Evolutionary conservation across 2,888 invertebrate genomes (phyloP), one percentile per base, ranked within the genome.

Genomic region (Urechis unicinctus): DNA sequence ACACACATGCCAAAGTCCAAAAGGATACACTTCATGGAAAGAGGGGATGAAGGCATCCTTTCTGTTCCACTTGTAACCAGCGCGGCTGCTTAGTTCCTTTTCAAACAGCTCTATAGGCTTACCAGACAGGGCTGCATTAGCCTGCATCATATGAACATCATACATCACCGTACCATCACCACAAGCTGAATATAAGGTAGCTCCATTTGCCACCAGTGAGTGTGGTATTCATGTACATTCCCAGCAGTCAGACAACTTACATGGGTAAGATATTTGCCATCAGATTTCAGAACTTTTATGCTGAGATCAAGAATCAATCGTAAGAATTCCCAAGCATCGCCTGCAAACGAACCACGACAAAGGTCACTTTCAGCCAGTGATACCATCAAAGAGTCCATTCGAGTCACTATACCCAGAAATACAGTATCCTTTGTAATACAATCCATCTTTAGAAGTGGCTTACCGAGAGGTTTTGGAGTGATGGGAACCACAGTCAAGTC

Each of bases 401-500:
- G n/a, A n/a, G n/a, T n/a, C n/a, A n/a, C n/a, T n/a, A n/a, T n/a
- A n/a, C n/a, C n/a, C n/a, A n/a, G n/a, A n/a, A n/a, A n/a, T n/a
- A n/a, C n/a, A n/a, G n/a, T n/a, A n/a, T n/a, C n/a, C n/a, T n/a
- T n/a, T n/a, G n/a, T n/a, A n/a, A n/a, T n/a, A n/a, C n/a, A n/a
- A n/a, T n/a, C n/a, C n/a, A n/a, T n/a, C 36, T 36, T 36, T 36
- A 9, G 36, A 36, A 13, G n/a, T 41, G 5, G 48, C 57, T 46
- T 24, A 60, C 57, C 58, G 26, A 53, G 45, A 31, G 55, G 44
- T 47, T 63, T 47, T 24, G 88, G 86, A 17, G 89, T 63, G 9
- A 94, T 88, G 13, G 93, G 92, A 65, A 93, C 89, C 74, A 94
- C 94, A 0, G 94, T 94, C 61, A 95, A 82, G 78, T 95, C 94